phyloP scores from a whole-genome alignment of 2,113 vertebrate species.

The Plestiodon gilberti region DNA sequence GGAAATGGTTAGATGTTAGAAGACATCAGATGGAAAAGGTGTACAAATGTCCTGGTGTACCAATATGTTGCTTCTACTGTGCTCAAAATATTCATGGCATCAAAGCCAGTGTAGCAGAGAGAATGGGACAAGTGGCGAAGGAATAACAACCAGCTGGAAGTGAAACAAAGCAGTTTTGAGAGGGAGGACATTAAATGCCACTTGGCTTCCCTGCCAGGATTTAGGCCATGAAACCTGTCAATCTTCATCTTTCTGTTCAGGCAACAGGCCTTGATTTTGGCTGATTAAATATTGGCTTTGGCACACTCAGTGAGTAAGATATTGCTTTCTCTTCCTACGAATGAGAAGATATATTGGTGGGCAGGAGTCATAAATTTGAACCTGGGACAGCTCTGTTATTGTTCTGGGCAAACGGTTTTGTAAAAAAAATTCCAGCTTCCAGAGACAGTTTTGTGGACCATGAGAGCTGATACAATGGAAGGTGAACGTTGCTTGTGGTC shows the following conservation, averaged over 20 bases:
- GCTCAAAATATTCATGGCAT: conserved; percentile 24
- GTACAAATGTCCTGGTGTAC: neutral
- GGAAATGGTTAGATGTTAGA: neutral
- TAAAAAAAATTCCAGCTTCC: neutral
- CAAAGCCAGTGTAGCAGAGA: conserved; percentile 23
- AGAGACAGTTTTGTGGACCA: neutral
- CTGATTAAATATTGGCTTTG: conserved; percentile 28
- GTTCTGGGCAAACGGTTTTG: neutral
- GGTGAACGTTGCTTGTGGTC: neutral
- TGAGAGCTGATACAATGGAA: neutral
- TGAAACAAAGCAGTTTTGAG: conserved; percentile 11
- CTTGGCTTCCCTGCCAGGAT: conserved; percentile 34
- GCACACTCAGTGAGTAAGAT: conserved; percentile 38
- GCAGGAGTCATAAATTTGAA: conserved; percentile 27
- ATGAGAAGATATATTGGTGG: conserved; percentile 21
- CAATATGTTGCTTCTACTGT: neutral
- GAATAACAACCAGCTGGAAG: neutral
- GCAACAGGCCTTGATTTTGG: conserved; percentile 41
- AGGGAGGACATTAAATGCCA: neutral
- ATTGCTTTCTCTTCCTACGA: conserved; percentile 5
- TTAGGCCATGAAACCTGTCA: neutral
- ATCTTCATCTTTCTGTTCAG: conserved; percentile 31
- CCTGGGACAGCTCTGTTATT: conserved; percentile 18
- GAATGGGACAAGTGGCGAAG: neutral
- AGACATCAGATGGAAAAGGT: conserved; percentile 11